phyloP scores from a whole-genome alignment of 2,113 vertebrate genomes.

The Nerophis ophidion region DNA sequence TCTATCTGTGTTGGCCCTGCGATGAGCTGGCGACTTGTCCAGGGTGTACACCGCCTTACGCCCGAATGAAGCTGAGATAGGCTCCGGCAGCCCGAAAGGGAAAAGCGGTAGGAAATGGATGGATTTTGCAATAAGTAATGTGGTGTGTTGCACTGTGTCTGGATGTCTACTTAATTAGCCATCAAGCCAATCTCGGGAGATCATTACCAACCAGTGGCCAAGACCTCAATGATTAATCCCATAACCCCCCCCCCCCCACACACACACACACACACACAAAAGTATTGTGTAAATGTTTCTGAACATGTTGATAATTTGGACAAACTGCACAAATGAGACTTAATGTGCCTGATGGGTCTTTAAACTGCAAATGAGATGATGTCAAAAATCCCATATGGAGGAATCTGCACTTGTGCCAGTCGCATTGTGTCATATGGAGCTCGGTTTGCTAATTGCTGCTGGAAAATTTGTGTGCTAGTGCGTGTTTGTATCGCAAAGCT shows the following conservation, averaged over 20 bases:
- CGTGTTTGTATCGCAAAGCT: not conserved
- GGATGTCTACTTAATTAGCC: conserved; percentile 39
- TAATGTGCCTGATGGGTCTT: conserved; percentile 9
- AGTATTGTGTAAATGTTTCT: conserved; percentile 24
- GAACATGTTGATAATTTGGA: conserved; percentile 38
- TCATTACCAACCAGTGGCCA: conserved; percentile 31
- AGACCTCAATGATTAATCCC: conserved; percentile 29
- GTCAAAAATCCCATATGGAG: not conserved
- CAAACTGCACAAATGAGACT: conserved; percentile 17
- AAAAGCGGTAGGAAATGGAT: no score
- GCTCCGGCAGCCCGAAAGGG: no score
- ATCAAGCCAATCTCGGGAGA: conserved; percentile 20
- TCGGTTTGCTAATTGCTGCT: conserved; percentile 2
- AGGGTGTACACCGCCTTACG: no score
- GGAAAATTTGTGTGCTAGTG: not conserved
- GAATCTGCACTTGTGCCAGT: not conserved
- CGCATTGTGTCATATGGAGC: not conserved
- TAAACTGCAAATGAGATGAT: conserved; percentile 12
- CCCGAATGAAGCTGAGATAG: no score
- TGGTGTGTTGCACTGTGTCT: conserved; percentile 12
- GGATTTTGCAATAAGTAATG: conserved; percentile 9
- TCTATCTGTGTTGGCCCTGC: no score
- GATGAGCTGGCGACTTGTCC: no score
- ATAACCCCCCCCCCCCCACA: conserved; percentile 8
- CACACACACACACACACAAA: no score